These are phyloP conservation scores for Stenurella melanura DNA, from an alignment of 2,888 invertebrate species.

Conservation along the genomic window DNA sequence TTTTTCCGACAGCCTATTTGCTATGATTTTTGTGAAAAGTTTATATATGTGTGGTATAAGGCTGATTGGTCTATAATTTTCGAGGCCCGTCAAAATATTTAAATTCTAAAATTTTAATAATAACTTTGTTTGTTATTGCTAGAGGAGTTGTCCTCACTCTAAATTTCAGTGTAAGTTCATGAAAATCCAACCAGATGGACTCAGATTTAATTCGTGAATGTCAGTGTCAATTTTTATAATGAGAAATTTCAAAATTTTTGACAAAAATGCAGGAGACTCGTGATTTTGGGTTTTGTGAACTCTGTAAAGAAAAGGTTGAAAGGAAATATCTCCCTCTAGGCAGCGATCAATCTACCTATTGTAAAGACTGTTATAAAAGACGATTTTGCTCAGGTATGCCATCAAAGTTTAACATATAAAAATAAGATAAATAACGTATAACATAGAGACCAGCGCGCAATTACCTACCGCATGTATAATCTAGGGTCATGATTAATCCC, in stretches of 20 bases:
- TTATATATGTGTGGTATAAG: no score
- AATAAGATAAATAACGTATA: no score
- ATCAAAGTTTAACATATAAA: neutral
- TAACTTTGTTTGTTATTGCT: no score
- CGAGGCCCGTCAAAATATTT: no score
- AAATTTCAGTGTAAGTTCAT: neutral
- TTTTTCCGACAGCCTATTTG: no score
- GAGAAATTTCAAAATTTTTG: conserved; percentile 26
- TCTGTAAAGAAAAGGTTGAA: conserved; percentile 45
- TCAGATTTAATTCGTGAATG: neutral
- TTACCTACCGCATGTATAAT: no score
- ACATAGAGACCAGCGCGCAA: no score
- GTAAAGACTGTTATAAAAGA: conserved; percentile 56
- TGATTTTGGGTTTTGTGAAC: conserved; percentile 23
- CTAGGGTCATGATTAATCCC: no score
- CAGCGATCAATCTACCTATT: conserved; percentile 52
- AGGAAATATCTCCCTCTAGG: conserved; percentile 52
- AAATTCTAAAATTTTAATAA: no score
- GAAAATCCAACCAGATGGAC: neutral
- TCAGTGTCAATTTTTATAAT: conserved; percentile 21
- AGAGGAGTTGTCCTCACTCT: no score
- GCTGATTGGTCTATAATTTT: no score
- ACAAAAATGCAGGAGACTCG: conserved; percentile 19
- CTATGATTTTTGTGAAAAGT: no score
- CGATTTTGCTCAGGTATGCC: conserved; percentile 52